Evolutionary conservation across 2,888 invertebrate species (phyloP).

Genomic region (Leptinotarsa rubiginosa): DNA sequence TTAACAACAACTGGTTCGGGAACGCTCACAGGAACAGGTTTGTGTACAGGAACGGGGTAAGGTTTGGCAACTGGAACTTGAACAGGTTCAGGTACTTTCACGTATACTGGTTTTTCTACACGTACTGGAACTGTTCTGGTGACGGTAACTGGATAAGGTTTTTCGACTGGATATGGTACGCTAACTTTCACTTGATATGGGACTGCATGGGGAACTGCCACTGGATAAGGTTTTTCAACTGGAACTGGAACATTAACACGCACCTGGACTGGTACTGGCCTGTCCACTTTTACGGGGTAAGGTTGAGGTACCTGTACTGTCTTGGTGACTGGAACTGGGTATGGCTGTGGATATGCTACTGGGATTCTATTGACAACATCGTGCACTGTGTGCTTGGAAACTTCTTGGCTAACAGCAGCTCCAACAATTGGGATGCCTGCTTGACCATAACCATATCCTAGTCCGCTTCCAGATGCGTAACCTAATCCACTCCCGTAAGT

Average conservation of each 20-base stretch:
- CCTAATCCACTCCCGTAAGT: neutral
- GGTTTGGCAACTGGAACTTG: slow-evolving; percentile 54
- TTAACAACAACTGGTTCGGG: slow-evolving; percentile 53
- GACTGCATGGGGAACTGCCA: slow-evolving; percentile 55
- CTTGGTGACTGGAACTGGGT: slow-evolving; percentile 57
- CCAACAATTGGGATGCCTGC: slow-evolving; percentile 3
- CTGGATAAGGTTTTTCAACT: slow-evolving; percentile 59
- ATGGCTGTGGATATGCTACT: slow-evolving; percentile 60
- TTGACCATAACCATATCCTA: neutral
- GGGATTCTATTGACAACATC: slow-evolving; percentile 54
- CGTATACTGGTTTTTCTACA: slow-evolving; percentile 54
- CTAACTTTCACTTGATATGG: slow-evolving; percentile 50
- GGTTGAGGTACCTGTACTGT: slow-evolving; percentile 59
- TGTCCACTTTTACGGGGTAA: slow-evolving; percentile 55
- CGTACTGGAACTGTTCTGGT: slow-evolving; percentile 52
- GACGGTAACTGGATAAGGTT: slow-evolving; percentile 56
- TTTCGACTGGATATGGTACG: slow-evolving; percentile 54
- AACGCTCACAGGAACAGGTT: slow-evolving; percentile 51
- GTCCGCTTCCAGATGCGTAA: neutral
- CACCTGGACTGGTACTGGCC: slow-evolving; percentile 51
- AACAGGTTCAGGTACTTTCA: slow-evolving; percentile 54
- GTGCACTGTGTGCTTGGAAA: slow-evolving; percentile 47
- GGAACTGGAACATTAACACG: slow-evolving; percentile 53
- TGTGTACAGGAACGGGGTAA: slow-evolving; percentile 47
- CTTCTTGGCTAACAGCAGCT: slow-evolving; percentile 32